Base-by-base conservation (phyloP, 2,888 invertebrate species). In the Drosophila meridionalis region DNA sequence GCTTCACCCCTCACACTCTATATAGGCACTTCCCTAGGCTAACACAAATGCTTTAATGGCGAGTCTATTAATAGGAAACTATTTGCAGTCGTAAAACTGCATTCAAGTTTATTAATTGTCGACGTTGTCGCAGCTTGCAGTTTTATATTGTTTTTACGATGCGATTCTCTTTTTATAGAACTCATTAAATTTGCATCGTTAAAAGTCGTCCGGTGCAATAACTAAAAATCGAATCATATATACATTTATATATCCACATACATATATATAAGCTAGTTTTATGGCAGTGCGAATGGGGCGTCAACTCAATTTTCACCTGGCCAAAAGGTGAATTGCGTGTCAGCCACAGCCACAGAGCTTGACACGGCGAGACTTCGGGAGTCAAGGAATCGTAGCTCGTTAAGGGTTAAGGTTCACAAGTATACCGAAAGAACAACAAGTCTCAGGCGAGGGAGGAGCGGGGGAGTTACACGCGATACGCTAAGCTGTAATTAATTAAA, bases 401-500 rank as follows among this genome's bases (percentile, higher is more conserved):
- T 14, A 14, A 42, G 74, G 63, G 70, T 64, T 75, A 71, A 75
- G 64, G 52, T n/a, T 55, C 34, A 28, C 14, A 12, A 28, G 36
- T 5, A 36, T 34, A 36, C 34, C 11, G 12, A 36, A 9, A 2
- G 12, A 36, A 6, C 26, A 34, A 8, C 1, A 12, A 38, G 36
- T 26, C 1, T 6, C 12, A 8, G 36, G 5, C 36, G 12, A 3
- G 26, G 30, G 45, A 42, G 48, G 32, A n/a, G 43, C 11, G 2
- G 12, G 34, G 52, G 30, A n/a, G 42, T 42, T 50, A 53, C 80
- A 80, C 80, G 80, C 80, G 55, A 78, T 75, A 64, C 55, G 67
- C 60, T 60, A 40, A 47, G 48, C 20, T 64, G 56, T 78, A 81
- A 80, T 80, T 80, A 80, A 80, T 80, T 81, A 78, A 56, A 57